phyloP scores from a whole-genome alignment of 2,797 vertebrate species.

The Nannoperca obscura region DNA sequence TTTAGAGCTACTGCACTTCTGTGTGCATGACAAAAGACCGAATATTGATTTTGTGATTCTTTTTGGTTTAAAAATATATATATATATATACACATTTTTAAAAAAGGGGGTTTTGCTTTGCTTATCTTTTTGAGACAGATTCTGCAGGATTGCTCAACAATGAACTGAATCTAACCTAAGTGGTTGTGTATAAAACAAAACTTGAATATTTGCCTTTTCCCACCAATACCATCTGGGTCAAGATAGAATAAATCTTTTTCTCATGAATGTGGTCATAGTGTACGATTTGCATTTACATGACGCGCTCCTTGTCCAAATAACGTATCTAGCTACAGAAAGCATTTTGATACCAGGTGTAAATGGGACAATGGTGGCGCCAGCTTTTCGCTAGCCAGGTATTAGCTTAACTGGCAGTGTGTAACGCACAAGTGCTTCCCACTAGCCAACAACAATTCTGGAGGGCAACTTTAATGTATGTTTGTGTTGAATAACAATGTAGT shows the following conservation, averaged over 20 bases:
- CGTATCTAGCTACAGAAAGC: not conserved
- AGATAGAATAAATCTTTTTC: not conserved
- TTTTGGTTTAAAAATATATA: too few relatives aligned
- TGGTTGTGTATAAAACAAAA: not conserved
- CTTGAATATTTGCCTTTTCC: not conserved
- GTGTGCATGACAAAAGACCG: not conserved
- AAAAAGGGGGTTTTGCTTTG: too few relatives aligned
- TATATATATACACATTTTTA: too few relatives aligned
- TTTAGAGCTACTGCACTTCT: not conserved
- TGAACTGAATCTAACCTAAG: not conserved
- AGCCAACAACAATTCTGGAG: constrained; percentile 22
- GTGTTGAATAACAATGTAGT: not conserved
- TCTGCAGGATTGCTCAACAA: not conserved
- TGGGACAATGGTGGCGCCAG: too few relatives aligned
- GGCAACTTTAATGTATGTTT: not conserved
- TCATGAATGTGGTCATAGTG: not conserved
- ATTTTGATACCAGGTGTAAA: not conserved
- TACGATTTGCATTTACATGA: not conserved
- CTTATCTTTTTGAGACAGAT: too few relatives aligned
- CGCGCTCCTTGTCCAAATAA: not conserved
- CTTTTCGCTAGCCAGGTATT: not conserved
- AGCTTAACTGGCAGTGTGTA: not conserved
- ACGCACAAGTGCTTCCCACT: not conserved
- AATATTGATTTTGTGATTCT: too few relatives aligned
- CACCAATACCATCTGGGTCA: not conserved